Conservation (phyloP, 2,113 vertebrate species). For the Pantherophis guttatus region DNA sequence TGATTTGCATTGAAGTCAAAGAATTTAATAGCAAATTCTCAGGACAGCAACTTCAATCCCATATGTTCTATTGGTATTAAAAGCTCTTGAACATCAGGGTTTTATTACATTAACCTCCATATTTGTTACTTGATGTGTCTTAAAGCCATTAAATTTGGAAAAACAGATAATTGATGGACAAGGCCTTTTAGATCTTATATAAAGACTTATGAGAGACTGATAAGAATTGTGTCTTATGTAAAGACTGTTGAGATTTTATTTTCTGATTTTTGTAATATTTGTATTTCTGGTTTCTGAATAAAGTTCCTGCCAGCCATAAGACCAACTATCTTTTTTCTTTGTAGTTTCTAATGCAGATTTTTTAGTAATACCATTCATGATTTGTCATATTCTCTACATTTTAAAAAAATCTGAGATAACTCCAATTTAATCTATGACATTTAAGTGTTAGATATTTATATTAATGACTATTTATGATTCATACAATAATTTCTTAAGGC, state of each 20-base stretch:
- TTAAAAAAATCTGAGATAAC: background rate
- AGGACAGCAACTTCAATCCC: background rate
- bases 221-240: background rate
- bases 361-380: background rate
- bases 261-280: background rate
- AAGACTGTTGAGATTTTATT: background rate
- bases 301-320: background rate
- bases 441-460: background rate
- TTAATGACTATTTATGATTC: background rate
- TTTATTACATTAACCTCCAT: background rate
- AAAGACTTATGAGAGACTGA: background rate
- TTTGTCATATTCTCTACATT: background rate
- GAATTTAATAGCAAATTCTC: background rate
- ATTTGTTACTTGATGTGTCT: slow-evolving; percentile 3
- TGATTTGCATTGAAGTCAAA: background rate
- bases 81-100: slow-evolving; percentile 16
- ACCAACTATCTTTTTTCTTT: background rate
- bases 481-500: background rate
- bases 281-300: background rate
- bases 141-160: background rate
- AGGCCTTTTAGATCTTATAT: background rate
- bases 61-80: background rate
- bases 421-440: background rate
- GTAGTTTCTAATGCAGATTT: background rate
- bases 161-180: background rate